A percentile compares a stretch with the other conserved stretches of the same genome.
Conservation (phyloP, 2,797 vertebrate species). For the Pagetopsis macropterus region DNA sequence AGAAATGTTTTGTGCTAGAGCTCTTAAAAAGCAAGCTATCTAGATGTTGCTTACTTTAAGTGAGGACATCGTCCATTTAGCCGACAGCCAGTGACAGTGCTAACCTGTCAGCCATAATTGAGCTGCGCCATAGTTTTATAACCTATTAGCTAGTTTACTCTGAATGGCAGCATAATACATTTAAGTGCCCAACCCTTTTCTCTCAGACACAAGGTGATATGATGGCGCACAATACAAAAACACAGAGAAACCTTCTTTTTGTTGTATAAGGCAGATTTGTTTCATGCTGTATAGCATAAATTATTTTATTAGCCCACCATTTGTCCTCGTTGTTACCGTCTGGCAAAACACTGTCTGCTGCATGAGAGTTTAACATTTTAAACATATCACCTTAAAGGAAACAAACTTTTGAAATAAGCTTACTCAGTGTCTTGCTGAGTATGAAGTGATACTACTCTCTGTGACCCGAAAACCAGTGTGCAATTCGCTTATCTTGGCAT, state of each 20-base stretch:
- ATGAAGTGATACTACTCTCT: neutral
- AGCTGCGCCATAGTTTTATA: slow-evolving; percentile 9
- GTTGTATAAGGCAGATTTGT: neutral
- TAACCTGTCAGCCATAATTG: slow-evolving; percentile 19
- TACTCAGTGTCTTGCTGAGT: neutral
- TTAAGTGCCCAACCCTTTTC: neutral
- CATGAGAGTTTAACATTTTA: neutral
- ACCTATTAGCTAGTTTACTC: slow-evolving; percentile 15
- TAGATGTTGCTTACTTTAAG: slow-evolving; percentile 3
- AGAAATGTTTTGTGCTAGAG: slow-evolving; percentile 3
- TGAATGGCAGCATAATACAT: slow-evolving; percentile 11
- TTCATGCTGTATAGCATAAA: neutral
- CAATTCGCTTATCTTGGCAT: too few relatives aligned
- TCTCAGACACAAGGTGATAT: neutral
- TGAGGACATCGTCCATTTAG: slow-evolving; percentile 10
- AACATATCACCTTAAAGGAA: neutral
- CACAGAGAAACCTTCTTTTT: neutral
- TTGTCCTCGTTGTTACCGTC: neutral
- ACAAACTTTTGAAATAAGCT: neutral
- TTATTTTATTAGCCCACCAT: neutral
- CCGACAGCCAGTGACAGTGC: neutral
- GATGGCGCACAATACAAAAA: neutral
- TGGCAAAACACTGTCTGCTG: neutral
- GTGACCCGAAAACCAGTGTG: too few relatives aligned
- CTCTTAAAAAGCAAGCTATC: neutral